Base-by-base conservation (phyloP, 2,888 invertebrate genomes). In the Eudiplozoon nipponicum region DNA sequence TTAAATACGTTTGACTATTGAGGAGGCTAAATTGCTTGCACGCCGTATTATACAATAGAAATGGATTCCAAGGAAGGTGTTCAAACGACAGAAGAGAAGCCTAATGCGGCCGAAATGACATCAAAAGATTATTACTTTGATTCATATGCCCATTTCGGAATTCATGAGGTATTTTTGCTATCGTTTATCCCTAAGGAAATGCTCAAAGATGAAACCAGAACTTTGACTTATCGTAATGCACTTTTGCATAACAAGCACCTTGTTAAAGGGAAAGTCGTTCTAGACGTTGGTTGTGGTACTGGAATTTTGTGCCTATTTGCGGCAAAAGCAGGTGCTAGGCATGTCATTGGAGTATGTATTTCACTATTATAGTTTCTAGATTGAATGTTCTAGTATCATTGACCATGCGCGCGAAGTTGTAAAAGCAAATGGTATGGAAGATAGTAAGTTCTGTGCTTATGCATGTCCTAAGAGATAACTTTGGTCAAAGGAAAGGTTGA, bases 261-360 rank as follows among this genome's bases (percentile, higher is more conserved):
- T 45, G 90, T 98, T 61, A 74, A 75, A 65, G 70, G 68, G 28
- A 78, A 78, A 59, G 67, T 70, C 18, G 94, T 98, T 9, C 65
- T 98, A 49, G 94, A 98, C 59, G 80, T 98, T 48, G 94, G 94
- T 7, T 90, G 90, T 55, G 94, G 94, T 7, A 94, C 94, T 0
- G 94, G 90, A 29, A 98, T 98, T 52, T 65, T 98, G 37, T 84
- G 84, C 22, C 94, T 98, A 90, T 98, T 98, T 63, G 90, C 90
- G 21, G 94, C 94, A 0, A 86, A 81, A 61, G 84, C 94, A 2
- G 94, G 94, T 7, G 94, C 94, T 1, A 67, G 74, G 3, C 70
- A 70, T 59, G 94, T 94, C 1, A 73, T 81, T 52, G 94, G 86
- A 36, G 64, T 63, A 51, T 51, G 58, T 50, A 36, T 39, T 42